phyloP scores from a whole-genome alignment of 2,113 vertebrate genomes.

The Entomyzon cyanotis region DNA sequence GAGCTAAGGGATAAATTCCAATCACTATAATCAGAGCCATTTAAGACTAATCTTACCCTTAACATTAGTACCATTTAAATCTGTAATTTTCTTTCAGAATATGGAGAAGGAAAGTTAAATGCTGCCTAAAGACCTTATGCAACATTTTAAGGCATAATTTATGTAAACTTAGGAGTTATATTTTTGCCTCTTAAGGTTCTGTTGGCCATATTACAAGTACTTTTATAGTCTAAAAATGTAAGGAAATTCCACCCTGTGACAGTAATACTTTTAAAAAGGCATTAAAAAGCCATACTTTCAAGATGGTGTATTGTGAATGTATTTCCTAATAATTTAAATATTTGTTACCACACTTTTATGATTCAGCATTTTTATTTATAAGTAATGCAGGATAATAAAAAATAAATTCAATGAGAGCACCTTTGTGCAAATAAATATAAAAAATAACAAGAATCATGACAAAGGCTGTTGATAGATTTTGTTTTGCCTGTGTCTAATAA shows the following conservation, averaged over 20 bases:
- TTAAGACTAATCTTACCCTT: background rate
- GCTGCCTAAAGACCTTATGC: background rate
- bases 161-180: background rate
- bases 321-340: background rate
- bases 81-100: background rate
- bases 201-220: background rate
- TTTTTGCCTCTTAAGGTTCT: background rate
- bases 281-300: background rate
- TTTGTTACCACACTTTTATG: background rate
- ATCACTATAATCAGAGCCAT: background rate
- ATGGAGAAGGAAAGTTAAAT: background rate
- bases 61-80: background rate
- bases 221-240: background rate
- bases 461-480: background rate
- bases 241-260: background rate
- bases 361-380: background rate
- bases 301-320: background rate
- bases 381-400: background rate
- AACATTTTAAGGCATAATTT: background rate
- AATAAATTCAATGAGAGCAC: background rate
- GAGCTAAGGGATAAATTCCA: background rate
- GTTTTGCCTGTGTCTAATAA: background rate
- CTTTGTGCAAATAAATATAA: background rate
- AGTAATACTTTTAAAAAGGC: background rate
- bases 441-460: background rate